phyloP scores from a whole-genome alignment of 2,113 vertebrate genomes.

The Tetrax tetrax region DNA sequence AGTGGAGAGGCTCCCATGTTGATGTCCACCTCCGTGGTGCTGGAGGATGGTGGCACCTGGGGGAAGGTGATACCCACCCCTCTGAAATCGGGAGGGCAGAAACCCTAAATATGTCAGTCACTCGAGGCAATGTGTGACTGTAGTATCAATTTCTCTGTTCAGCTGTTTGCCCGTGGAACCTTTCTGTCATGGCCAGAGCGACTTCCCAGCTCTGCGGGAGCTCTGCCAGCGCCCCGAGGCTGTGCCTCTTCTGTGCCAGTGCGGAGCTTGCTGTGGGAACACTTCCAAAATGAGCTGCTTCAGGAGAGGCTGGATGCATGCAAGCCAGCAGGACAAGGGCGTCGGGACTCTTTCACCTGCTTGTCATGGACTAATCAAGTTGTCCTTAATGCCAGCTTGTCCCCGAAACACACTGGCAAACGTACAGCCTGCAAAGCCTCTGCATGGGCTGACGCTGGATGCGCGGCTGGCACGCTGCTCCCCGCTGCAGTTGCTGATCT shows the following conservation, averaged over 20 bases:
- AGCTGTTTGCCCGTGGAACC: not conserved
- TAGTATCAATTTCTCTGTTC: constrained; percentile 15
- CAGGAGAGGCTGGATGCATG: not conserved
- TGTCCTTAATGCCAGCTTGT: not conserved
- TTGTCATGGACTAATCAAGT: not conserved
- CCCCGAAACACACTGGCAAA: not conserved
- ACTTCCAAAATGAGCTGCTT: not conserved
- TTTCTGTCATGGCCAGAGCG: not conserved
- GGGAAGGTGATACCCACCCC: fast-evolving
- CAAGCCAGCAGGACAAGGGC: not conserved
- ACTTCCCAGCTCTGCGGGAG: not conserved
- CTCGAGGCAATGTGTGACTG: not conserved
- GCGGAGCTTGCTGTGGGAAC: fast-evolving
- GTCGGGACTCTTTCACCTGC: not conserved
- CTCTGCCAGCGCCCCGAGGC: not conserved
- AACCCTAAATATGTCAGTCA: not conserved
- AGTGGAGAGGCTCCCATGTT: fast-evolving
- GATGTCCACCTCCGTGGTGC: fast-evolving
- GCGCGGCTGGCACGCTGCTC: not conserved
- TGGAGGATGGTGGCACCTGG: fast-evolving
- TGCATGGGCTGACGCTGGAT: not conserved
- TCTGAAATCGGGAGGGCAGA: not conserved
- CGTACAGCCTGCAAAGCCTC: not conserved
- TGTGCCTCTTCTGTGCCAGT: not conserved
- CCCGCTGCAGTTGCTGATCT: not conserved